These are phyloP conservation scores for Chaetodon trifascialis DNA, from an alignment of 2,113 vertebrate genomes.

Conservation along the genomic window DNA sequence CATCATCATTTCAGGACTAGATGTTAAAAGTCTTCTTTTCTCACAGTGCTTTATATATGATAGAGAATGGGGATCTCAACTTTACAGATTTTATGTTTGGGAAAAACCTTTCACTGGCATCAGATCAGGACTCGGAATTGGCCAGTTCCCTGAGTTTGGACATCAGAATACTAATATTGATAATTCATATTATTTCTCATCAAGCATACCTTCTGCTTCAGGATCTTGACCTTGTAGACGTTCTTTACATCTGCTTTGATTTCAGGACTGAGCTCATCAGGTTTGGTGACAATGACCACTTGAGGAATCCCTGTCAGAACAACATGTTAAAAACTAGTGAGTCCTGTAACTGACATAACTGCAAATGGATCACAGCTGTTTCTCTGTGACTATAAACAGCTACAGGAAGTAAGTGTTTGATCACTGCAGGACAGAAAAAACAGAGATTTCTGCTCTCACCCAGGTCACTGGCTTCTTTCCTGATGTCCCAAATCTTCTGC, in stretches of 20 bases:
- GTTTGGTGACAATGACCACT: conserved; percentile 38
- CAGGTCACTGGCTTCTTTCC: neutral
- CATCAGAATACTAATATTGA: too few relatives aligned
- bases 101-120: too few relatives aligned
- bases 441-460: conserved; percentile 10
- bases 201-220: conserved; percentile 1
- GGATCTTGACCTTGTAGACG: neutral
- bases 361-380: neutral
- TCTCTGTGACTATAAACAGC: neutral
- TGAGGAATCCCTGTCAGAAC: conserved; percentile 29
- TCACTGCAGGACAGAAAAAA: too few relatives aligned
- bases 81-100: too few relatives aligned
- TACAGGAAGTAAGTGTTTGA: neutral
- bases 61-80: too few relatives aligned
- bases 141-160: too few relatives aligned
- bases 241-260: conserved; percentile 2
- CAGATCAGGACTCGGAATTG: too few relatives aligned
- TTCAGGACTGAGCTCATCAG: conserved; percentile 12
- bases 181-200: neutral
- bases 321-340: neutral
- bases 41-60: too few relatives aligned
- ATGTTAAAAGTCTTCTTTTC: too few relatives aligned
- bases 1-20: too few relatives aligned
- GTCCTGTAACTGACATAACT: neutral
- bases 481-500: neutral